Base-by-base conservation (phyloP, 2,888 invertebrate genomes). In the Alentia gelatinosa region DNA sequence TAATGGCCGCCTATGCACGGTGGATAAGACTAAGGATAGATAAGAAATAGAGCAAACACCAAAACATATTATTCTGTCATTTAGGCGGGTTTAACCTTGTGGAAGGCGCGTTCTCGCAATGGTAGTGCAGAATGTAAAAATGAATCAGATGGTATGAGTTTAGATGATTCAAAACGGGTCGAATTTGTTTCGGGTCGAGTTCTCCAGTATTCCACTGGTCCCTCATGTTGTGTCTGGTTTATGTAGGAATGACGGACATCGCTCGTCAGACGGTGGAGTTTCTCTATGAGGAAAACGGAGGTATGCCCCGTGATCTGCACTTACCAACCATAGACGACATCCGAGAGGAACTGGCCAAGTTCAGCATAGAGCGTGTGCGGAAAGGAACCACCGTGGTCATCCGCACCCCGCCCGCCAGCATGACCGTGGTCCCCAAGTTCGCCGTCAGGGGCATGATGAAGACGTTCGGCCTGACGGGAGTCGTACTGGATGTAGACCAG, bases 211-310 rank as follows among this genome's bases (percentile, higher is more conserved):
- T n/a, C n/a, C n/a, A n/a, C n/a, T n/a, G n/a, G n/a, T n/a, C n/a
- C n/a, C n/a, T n/a, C n/a, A n/a, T n/a, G 56, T 4, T 83, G 5
- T 4, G 23, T 83, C 23, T 23, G 3, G 0, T 26, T 83, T 23
- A 37, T 42, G 15, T 83, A 94, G 96, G 96, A 47, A 96, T 96
- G 96, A 95, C 95, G 30, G 96, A 96, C 91, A 96, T 96, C 91
- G 96, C 96, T 0, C 92, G 96, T 90, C 96, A 96, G 93, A 96
- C 96, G 0, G 96, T 96, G 4, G 96, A 96, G 91, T 96, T 96
- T 92, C 93, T 96, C 42, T 96, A 96, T 93, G 96, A 96, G 92
- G 96, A 96, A 91, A 96, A 95, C 93, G 96, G 96, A 7, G 96
- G 96, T 0, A 95, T 96, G 91, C 96, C 96, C 0, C 94, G 95